Conservation (phyloP, 2,888 invertebrate species). For the Rhagophthalmus giganteus region DNA sequence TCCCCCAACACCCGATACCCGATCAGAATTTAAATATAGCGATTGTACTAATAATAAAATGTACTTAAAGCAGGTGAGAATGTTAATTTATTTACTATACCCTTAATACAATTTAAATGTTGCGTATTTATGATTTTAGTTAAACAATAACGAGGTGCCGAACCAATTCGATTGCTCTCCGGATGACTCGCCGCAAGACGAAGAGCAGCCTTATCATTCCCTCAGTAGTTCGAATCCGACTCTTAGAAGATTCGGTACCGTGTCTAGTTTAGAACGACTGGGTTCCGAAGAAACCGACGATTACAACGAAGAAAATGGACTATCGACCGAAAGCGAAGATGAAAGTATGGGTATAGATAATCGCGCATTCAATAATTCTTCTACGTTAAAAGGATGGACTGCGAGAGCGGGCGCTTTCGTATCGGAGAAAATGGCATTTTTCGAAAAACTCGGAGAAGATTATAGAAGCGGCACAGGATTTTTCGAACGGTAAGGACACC, state of each 20-base stretch:
- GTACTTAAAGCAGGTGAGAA: slow-evolving; percentile 10
- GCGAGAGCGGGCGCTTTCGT: slow-evolving; percentile 79
- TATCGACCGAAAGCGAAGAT: slow-evolving; percentile 41
- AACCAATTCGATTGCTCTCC: slow-evolving; percentile 67
- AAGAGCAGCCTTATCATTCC: slow-evolving; percentile 74
- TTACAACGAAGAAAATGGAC: slow-evolving; percentile 54
- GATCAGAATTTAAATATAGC: slow-evolving; percentile 25
- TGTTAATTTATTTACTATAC: slow-evolving; percentile 11
- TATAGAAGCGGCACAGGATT: slow-evolving; percentile 49
- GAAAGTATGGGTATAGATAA: slow-evolving; percentile 49
- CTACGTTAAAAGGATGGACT: slow-evolving; percentile 67
- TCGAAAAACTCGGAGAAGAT: slow-evolving; percentile 66
- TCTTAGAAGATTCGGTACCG: slow-evolving; percentile 66
- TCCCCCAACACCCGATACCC: slow-evolving; percentile 71
- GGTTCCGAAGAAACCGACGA: slow-evolving; percentile 63
- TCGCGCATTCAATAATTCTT: slow-evolving; percentile 50
- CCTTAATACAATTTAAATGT: too few species aligned
- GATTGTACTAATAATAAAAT: slow-evolving; percentile 13
- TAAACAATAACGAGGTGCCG: slow-evolving; percentile 27
- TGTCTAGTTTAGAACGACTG: slow-evolving; percentile 72
- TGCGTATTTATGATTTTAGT: too few species aligned
- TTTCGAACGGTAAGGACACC: slow-evolving; percentile 52
- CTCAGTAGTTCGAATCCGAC: slow-evolving; percentile 62
- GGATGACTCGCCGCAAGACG: slow-evolving; percentile 70
- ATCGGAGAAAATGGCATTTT: slow-evolving; percentile 76